Conservation (phyloP, 2,888 invertebrate genomes). For the Sylvicola cinctus region DNA sequence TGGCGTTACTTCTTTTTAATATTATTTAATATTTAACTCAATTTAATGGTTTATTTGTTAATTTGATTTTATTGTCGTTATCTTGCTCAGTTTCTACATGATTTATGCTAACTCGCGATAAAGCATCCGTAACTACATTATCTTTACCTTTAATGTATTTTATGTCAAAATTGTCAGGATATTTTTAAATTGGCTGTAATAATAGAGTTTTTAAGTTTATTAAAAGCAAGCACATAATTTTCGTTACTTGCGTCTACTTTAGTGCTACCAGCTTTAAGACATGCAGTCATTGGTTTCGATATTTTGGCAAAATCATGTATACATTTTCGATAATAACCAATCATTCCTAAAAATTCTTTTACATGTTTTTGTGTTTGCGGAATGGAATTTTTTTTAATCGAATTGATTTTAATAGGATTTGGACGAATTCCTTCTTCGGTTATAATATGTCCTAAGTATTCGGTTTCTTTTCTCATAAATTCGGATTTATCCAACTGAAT, state of each 20-base stretch:
- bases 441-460: too few species aligned
- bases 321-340: background rate
- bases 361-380: background rate
- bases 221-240: background rate
- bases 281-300: background rate
- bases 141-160: background rate
- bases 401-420: constrained; percentile 1
- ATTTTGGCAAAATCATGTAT: background rate
- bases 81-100: background rate
- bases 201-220: background rate
- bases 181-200: background rate
- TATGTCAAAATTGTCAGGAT: background rate
- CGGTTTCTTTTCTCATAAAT: too few species aligned
- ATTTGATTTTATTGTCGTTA: too few species aligned
- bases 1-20: too few species aligned
- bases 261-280: too few species aligned
- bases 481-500: too few species aligned
- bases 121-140: background rate
- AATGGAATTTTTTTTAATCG: background rate
- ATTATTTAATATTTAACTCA: too few species aligned
- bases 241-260: too few species aligned
- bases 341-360: constrained; percentile 1
- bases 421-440: background rate
- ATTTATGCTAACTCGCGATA: background rate
- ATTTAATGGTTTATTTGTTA: too few species aligned